phyloP scores from a whole-genome alignment of 2,113 vertebrate genomes.

The cat (Felis catus) region DNA sequence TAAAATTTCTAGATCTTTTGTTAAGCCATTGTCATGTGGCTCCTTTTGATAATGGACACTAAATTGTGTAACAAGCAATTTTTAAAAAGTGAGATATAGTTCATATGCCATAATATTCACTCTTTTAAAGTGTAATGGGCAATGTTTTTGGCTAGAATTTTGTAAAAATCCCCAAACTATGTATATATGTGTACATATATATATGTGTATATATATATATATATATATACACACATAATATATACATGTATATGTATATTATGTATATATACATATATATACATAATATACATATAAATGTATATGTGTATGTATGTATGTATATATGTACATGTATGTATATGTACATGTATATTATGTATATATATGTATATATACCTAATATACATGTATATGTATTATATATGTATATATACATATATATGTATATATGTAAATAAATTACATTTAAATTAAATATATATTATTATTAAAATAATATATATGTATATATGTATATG shows the following conservation, averaged over 20 bases:
- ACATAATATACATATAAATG: neutral
- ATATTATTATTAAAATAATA: neutral
- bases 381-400: no score
- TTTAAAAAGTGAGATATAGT: neutral
- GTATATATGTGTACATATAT: neutral
- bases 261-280: neutral
- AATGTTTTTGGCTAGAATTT: conserved; percentile 19
- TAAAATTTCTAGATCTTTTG: neutral
- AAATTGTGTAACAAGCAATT: neutral
- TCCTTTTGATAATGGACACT: neutral
- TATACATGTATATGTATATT: neutral
- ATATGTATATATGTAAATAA: neutral
- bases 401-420: neutral
- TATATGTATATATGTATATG: neutral
- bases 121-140: neutral
- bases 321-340: neutral
- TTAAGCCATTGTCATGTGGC: neutral
- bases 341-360: no score
- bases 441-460: neutral
- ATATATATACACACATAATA: no score
- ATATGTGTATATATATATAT: no score
- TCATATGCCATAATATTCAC: neutral
- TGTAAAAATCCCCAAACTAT: neutral
- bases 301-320: neutral
- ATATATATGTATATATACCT: neutral